Percentiles rank a stretch among this genome's conserved stretches.
phyloP scores from a whole-genome alignment of 2,888 invertebrate genomes.

The Drosophila hamatofila region DNA sequence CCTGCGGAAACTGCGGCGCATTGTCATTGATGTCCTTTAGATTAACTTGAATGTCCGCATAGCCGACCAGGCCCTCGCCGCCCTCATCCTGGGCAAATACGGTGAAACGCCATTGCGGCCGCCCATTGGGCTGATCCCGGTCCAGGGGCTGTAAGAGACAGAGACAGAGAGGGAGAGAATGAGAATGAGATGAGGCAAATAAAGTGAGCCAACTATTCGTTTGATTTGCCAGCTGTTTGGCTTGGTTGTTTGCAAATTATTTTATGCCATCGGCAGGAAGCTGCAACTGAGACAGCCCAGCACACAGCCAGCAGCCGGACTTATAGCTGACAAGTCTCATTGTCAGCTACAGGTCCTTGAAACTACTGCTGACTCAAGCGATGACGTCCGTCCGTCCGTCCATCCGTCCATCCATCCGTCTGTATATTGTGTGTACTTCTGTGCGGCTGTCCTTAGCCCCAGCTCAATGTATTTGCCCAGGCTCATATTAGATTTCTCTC shows the following conservation, averaged over 20 bases:
- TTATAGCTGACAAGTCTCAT: slow-evolving; percentile 39
- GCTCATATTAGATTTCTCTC: slow-evolving; percentile 69
- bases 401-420: neutral
- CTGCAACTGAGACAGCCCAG: slow-evolving; percentile 39
- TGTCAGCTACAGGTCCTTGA: slow-evolving; percentile 53
- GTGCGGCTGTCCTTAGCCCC: slow-evolving; percentile 24
- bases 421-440: slow-evolving; percentile 18
- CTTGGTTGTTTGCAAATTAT: slow-evolving; percentile 73
- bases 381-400: neutral
- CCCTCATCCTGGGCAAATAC: slow-evolving; percentile 98
- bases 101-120: slow-evolving; percentile 97
- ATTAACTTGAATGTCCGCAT: slow-evolving; percentile 98
- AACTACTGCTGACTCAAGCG: slow-evolving; percentile 7
- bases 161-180: neutral
- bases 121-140: slow-evolving; percentile 97
- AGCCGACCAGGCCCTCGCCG: slow-evolving; percentile 97
- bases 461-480: slow-evolving; percentile 42
- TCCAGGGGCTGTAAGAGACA: slow-evolving; percentile 91
- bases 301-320: neutral
- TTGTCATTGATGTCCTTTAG: slow-evolving; percentile 99
- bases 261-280: slow-evolving; percentile 61
- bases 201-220: slow-evolving; percentile 30
- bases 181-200: neutral
- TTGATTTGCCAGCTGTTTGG: slow-evolving; percentile 66
- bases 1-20: slow-evolving; percentile 97